Conservation (phyloP, 1,140 invertebrate genomes). For the Oscheius sp. region DNA sequence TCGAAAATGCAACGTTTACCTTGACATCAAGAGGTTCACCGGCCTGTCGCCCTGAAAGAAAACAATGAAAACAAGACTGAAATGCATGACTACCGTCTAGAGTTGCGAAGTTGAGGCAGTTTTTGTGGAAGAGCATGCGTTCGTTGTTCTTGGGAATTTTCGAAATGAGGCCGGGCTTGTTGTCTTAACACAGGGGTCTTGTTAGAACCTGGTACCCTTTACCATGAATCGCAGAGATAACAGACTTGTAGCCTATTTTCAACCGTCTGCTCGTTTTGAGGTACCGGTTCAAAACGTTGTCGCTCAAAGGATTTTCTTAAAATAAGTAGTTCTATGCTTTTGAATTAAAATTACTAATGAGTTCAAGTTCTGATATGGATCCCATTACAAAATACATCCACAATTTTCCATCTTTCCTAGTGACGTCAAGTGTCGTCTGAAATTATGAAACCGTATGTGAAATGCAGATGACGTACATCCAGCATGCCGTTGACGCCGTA, state of each 20-base stretch:
- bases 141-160: neutral
- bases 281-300: neutral
- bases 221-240: conserved; percentile 1
- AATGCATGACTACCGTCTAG: neutral
- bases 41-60: neutral
- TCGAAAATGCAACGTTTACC: neutral
- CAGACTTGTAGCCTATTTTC: neutral
- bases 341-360: neutral
- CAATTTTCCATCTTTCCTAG: neutral
- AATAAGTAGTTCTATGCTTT: neutral
- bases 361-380: neutral
- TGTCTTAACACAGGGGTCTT: neutral
- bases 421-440: neutral
- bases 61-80: neutral
- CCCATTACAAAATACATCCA: conserved; percentile 3
- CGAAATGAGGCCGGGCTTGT: neutral
- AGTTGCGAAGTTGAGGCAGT: neutral
- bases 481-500: neutral
- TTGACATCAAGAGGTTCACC: neutral
- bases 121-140: neutral
- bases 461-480: neutral
- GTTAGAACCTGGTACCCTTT: neutral
- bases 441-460: neutral
- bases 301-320: neutral
- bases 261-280: neutral